Evolutionary conservation across 2,888 invertebrate species (phyloP).

Genomic region (Willowsia nigromaculata): DNA sequence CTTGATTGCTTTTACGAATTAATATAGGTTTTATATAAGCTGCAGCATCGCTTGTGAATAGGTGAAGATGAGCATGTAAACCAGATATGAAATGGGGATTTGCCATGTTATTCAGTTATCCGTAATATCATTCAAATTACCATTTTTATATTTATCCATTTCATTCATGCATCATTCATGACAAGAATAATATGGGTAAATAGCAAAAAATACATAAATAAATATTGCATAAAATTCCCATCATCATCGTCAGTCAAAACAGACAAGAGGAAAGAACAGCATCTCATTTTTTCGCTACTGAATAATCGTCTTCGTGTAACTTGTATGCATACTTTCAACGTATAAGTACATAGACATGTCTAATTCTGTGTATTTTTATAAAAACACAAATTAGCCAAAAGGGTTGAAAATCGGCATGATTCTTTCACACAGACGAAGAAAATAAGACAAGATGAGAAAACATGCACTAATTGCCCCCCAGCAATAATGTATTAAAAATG

Average conservation of each 20-base stretch:
- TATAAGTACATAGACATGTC: constrained; percentile 20
- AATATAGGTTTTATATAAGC: background rate
- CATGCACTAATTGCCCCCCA: constrained; percentile 58
- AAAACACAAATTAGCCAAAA: constrained; percentile 60
- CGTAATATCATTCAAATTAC: constrained; percentile 44
- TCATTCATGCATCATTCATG: constrained; percentile 70
- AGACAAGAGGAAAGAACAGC: background rate
- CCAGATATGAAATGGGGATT: background rate
- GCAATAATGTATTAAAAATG: constrained; percentile 36
- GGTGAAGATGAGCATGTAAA: background rate
- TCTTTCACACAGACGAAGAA: background rate
- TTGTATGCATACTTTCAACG: background rate
- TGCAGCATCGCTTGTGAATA: background rate
- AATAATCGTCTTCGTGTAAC: background rate
- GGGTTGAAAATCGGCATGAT: constrained; percentile 61
- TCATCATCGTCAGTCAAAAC: background rate
- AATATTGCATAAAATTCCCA: constrained; percentile 61
- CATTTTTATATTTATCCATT: constrained; percentile 29
- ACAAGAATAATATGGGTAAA: constrained; percentile 51
- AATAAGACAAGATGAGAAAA: constrained; percentile 41
- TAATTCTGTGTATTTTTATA: constrained; percentile 31
- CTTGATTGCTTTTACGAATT: constrained; percentile 39
- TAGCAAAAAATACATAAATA: constrained; percentile 51
- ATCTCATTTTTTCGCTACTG: constrained; percentile 16
- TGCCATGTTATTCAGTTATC: background rate